Conservation (phyloP, 2,888 invertebrate genomes). For the Stomorhina lunata region DNA sequence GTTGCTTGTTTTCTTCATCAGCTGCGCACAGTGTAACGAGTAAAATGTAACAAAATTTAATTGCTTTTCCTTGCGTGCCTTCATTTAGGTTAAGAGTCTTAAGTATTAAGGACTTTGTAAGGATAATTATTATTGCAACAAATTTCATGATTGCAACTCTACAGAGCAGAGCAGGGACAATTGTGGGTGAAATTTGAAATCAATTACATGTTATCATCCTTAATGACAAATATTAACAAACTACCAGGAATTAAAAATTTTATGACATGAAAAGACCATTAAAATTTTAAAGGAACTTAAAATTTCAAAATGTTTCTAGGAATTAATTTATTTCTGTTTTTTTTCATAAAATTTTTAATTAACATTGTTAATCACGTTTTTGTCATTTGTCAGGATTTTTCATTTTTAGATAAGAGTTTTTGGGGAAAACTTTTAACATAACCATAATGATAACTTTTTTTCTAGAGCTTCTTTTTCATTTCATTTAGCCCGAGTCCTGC, state of each 20-base stretch:
- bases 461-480: not conserved
- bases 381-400: slow-evolving; percentile 10
- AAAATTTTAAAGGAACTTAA: too few relatives aligned
- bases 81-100: not conserved
- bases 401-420: not conserved
- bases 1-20: not conserved
- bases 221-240: too few relatives aligned
- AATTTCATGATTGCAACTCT: too few relatives aligned
- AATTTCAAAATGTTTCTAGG: too few relatives aligned
- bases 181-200: slow-evolving; percentile 46
- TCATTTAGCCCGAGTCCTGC: not conserved
- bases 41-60: slow-evolving; percentile 34
- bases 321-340: too few relatives aligned
- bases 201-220: slow-evolving; percentile 52
- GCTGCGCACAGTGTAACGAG: not conserved
- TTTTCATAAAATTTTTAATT: not conserved
- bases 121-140: not conserved
- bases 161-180: not conserved
- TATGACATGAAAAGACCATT: too few relatives aligned
- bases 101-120: not conserved
- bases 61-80: slow-evolving; percentile 39
- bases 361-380: slow-evolving; percentile 20
- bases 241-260: too few relatives aligned
- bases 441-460: slow-evolving; percentile 23
- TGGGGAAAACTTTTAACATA: slow-evolving; percentile 29